Evolutionary conservation across 2,113 vertebrate species (phyloP).

Genomic region (Excalfactoria chinensis): DNA sequence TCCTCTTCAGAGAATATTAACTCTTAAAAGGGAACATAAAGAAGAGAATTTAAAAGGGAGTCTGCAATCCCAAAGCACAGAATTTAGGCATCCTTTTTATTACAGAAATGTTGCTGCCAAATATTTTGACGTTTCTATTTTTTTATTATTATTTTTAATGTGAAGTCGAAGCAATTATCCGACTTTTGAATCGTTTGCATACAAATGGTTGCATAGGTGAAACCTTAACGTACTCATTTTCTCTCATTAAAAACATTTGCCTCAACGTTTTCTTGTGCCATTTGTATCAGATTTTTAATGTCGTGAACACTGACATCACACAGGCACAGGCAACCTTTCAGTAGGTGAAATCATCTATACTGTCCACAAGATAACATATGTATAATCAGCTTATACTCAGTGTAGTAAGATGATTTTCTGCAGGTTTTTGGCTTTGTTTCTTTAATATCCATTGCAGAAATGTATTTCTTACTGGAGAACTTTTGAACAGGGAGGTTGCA

Average conservation of each 20-base stretch:
- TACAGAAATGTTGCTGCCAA: background rate
- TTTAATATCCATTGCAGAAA: background rate
- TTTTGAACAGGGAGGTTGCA: background rate
- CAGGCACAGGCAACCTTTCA: background rate
- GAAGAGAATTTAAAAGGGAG: background rate
- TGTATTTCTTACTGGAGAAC: background rate
- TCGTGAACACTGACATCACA: background rate
- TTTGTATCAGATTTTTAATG: background rate
- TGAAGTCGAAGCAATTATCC: constrained; percentile 8
- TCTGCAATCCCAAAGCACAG: background rate
- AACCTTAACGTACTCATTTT: constrained; percentile 2
- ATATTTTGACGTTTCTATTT: constrained; percentile 50
- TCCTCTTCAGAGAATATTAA: constrained; percentile 14
- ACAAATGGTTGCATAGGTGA: background rate
- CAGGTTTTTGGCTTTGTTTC: background rate
- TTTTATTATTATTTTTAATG: background rate
- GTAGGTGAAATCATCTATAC: background rate
- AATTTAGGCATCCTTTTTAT: background rate
- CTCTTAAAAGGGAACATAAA: background rate
- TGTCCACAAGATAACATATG: background rate
- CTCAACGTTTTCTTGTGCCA: background rate
- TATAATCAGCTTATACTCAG: background rate
- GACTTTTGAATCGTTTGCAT: constrained; percentile 12
- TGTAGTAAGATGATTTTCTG: background rate
- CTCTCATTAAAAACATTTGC: constrained; percentile 22